Evolutionary conservation across 2,797 vertebrate species (phyloP), one percentile per base, ranked within the genome.

Genomic region (Heterohyrax brucei): DNA sequence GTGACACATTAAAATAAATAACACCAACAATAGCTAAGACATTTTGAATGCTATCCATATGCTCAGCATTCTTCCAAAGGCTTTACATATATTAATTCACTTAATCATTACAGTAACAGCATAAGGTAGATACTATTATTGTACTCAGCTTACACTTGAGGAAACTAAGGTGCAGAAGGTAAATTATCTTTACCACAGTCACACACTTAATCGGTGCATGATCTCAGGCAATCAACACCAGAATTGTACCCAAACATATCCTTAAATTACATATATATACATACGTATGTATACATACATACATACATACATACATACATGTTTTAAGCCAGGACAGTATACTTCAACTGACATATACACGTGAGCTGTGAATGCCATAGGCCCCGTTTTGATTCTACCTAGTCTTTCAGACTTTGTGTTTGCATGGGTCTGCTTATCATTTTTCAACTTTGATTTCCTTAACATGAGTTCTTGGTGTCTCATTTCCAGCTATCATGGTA

Each of bases 1-100:
- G 14, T 66, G 73, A 28, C 24, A 59, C 68, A 44, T 68, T 64
- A 95, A 95, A 85, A 59, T 77, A 2, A 93, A 86, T 68, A 44
- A 81, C 10, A 66, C 48, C 2, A 48, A 26, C 13, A 73, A 64
- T 19, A 88, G 5, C 24, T 53, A 70, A 79, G 44, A 46, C 14
- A 18, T 78, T 93, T 30, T 81, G 9, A 77, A 78, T 53, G 33
- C 2, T 66, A 64, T 70, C 22, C 24, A 13, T 13, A 21, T 56
- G 44, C 18, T 64, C 5, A 26, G 22, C n/a, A 59, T 19, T 72
- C 30, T 56, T 95, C 90, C n/a, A 70, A 77, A 30, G 94, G 44
- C 24, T 84, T 13, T 24, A 19, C 2, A 5, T 16, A 3, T n/a
- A 39, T 59, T 61, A 76, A 64, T 30, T 76, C 59, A 91, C 16